Conservation (phyloP, 2,797 vertebrate genomes). For the Myripristis murdjan region DNA sequence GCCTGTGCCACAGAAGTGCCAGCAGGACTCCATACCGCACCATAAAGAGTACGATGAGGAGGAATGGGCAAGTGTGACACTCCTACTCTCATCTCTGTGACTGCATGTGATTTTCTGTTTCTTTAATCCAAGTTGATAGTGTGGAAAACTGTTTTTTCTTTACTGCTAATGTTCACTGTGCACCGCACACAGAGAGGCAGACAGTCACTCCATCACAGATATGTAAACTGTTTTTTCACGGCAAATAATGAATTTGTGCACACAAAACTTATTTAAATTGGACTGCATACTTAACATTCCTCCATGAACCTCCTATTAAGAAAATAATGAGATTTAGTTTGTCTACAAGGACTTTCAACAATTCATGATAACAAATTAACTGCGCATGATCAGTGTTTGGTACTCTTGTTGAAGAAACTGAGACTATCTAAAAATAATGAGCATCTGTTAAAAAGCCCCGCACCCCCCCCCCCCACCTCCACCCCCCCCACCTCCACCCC, state of each 20-base stretch:
- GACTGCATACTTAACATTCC: constrained; percentile 5
- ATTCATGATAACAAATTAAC: constrained; percentile 36
- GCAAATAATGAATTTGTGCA: constrained; percentile 26
- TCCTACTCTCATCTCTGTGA: background rate
- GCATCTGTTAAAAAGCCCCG: constrained; percentile 24
- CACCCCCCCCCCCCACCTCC: too few species aligned
- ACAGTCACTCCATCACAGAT: constrained; percentile 16
- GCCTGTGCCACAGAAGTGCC: constrained; percentile 75
- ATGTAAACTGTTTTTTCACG: constrained; percentile 8
- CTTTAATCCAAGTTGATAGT: background rate
- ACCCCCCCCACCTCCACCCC: too few species aligned
- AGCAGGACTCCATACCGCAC: constrained; percentile 95
- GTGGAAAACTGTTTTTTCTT: background rate
- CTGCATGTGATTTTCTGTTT: background rate
- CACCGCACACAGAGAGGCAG: constrained; percentile 1
- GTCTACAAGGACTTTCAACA: constrained; percentile 11
- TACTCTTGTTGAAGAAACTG: constrained; percentile 17
- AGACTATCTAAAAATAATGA: constrained; percentile 19
- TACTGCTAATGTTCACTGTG: background rate
- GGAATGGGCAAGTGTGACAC: constrained; percentile 92
- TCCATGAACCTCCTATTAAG: constrained; percentile 12
- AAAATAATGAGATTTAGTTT: background rate
- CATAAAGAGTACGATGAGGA: constrained; percentile 97
- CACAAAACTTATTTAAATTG: constrained; percentile 12
- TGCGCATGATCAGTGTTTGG: constrained; percentile 22